phyloP scores from a whole-genome alignment of 2,888 invertebrate genomes.

The Gandaritis pyraliata region DNA sequence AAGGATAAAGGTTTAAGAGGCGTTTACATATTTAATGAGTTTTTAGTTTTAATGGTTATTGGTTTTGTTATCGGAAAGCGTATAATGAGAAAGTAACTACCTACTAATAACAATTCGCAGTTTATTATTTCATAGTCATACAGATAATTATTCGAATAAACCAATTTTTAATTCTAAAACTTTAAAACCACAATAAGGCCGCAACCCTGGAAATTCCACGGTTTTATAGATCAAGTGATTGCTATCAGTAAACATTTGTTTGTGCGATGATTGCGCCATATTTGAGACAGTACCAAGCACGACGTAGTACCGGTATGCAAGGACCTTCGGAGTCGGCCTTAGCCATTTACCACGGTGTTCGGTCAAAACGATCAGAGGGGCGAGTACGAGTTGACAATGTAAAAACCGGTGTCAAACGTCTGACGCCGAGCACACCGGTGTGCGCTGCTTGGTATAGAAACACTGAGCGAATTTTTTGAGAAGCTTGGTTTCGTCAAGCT shows the following conservation, averaged over 20 bases:
- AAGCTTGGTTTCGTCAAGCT: too few species aligned
- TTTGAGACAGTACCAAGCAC: slow-evolving; percentile 8
- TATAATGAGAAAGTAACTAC: not conserved
- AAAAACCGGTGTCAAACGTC: too few species aligned
- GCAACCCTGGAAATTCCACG: too few species aligned
- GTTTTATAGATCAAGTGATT: slow-evolving; percentile 1
- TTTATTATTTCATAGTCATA: too few species aligned
- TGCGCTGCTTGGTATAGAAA: too few species aligned
- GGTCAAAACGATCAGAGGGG: too few species aligned
- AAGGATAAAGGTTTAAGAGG: not conserved
- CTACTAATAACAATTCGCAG: not conserved
- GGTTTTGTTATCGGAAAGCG: not conserved
- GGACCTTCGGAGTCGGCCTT: slow-evolving; percentile 17
- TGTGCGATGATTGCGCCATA: slow-evolving; percentile 8
- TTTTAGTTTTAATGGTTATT: slow-evolving; percentile 20
- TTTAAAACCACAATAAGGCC: too few species aligned
- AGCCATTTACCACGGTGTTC: not conserved
- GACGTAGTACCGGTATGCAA: slow-evolving; percentile 12
- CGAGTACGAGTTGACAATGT: too few species aligned
- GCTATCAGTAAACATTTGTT: slow-evolving; percentile 11
- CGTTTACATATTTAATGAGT: slow-evolving; percentile 5
- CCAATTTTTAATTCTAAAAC: too few species aligned
- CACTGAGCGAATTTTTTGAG: too few species aligned
- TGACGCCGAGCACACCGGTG: too few species aligned
- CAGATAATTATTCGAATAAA: too few species aligned